Evolutionary conservation across 1,140 invertebrate species (phyloP).

Genomic region (Rhizoglyphus robini): DNA sequence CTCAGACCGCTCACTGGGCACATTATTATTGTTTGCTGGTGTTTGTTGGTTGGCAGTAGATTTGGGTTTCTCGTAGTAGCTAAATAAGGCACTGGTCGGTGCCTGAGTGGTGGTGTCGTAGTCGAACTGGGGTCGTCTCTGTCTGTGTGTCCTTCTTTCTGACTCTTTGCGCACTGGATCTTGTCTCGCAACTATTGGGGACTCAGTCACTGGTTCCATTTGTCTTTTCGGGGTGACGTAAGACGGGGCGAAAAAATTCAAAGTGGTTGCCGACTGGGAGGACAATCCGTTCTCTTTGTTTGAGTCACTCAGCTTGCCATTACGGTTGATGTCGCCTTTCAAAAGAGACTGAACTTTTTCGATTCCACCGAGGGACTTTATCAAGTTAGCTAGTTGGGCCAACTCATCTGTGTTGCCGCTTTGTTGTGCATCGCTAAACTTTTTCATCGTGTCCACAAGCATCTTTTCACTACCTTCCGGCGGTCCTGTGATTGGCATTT

Average conservation of each 20-base stretch:
- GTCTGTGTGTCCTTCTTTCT: constrained; percentile 16
- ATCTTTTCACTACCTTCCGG: constrained; percentile 10
- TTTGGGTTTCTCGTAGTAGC: constrained; percentile 18
- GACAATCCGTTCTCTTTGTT: neutral
- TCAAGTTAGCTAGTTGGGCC: constrained; percentile 26
- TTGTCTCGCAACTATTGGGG: neutral
- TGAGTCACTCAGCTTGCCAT: neutral
- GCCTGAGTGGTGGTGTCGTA: neutral
- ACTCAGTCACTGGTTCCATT: neutral
- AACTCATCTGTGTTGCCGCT: constrained; percentile 23
- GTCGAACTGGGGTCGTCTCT: constrained; percentile 22
- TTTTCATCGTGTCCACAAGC: constrained; percentile 10
- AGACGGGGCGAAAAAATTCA: constrained; percentile 18
- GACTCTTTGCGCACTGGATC: neutral
- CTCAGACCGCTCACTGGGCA: neutral
- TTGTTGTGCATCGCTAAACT: constrained; percentile 9
- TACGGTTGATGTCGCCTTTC: neutral
- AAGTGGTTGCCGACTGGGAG: neutral
- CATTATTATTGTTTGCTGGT: neutral
- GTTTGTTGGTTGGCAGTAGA: neutral
- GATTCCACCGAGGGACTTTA: constrained; percentile 28
- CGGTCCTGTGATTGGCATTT: neutral
- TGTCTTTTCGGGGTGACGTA: constrained; percentile 20
- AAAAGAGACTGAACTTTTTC: constrained; percentile 26
- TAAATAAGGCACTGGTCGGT: neutral